Evolutionary conservation across 2,797 vertebrate genomes (phyloP).

Genomic region (Artibeus lituratus): DNA sequence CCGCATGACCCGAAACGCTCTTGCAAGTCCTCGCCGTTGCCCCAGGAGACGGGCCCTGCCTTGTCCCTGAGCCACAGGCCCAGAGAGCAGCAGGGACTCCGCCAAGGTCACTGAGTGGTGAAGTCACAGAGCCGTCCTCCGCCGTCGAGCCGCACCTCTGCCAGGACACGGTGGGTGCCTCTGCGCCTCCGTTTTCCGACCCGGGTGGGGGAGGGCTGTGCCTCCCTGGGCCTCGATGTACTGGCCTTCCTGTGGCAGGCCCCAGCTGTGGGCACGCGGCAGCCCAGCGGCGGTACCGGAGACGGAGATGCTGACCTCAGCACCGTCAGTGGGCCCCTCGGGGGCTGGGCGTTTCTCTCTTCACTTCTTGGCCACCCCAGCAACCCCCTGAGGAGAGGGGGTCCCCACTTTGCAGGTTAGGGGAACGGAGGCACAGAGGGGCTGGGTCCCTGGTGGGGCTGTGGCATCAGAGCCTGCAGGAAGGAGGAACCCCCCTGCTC

Average conservation of each 20-base stretch:
- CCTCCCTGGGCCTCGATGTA: not conserved
- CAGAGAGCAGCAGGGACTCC: not conserved
- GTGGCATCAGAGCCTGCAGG: accelerated
- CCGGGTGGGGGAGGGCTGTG: accelerated
- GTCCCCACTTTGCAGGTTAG: not conserved
- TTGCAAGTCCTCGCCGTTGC: accelerated
- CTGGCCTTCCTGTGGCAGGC: accelerated
- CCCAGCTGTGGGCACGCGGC: accelerated
- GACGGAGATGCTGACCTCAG: accelerated
- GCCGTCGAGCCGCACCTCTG: too few relatives aligned
- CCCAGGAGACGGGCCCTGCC: accelerated
- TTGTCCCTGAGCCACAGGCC: not conserved
- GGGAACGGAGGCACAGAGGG: not conserved
- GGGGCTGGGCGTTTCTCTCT: accelerated
- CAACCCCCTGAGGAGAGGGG: not conserved
- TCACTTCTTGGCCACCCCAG: not conserved
- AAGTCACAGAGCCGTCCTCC: not conserved
- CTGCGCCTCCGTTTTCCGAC: accelerated
- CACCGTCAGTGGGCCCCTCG: accelerated
- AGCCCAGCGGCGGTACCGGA: accelerated
- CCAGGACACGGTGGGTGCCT: too few relatives aligned
- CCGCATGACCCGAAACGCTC: accelerated
- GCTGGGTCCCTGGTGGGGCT: not conserved
- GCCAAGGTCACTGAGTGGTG: not conserved
- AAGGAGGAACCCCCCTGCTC: not conserved